Evolutionary conservation across 2,797 vertebrate genomes (phyloP).

Genomic region (Pseudotriccus pelzelni): DNA sequence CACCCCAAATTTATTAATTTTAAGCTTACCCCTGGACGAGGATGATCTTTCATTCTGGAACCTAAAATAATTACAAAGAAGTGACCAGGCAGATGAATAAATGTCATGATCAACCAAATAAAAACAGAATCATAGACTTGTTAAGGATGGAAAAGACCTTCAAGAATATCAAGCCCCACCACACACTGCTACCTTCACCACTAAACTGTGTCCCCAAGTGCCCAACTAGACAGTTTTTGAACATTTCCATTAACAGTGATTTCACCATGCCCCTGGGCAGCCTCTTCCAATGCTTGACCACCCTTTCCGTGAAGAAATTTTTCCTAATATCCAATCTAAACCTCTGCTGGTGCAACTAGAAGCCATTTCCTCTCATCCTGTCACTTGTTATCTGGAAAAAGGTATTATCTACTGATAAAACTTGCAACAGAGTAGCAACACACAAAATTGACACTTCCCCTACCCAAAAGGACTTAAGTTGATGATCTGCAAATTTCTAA

Average conservation of each 20-base stretch:
- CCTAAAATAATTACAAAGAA: slow-evolving; percentile 62
- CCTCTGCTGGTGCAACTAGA: background rate
- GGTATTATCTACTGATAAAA: background rate
- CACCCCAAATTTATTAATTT: slow-evolving; percentile 72
- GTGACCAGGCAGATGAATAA: background rate
- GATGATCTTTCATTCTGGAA: slow-evolving; percentile 76
- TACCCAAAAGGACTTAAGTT: background rate
- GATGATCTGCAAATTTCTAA: background rate
- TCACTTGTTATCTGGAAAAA: background rate
- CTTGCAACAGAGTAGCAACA: background rate
- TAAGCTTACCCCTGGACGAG: slow-evolving; percentile 81
- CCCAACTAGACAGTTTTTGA: background rate
- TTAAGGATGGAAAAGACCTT: background rate
- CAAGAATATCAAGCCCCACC: background rate
- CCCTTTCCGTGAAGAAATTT: background rate
- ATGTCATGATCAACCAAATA: background rate
- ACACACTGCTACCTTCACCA: background rate
- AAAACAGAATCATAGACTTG: background rate
- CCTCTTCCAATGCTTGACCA: background rate
- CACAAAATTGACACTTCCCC: background rate
- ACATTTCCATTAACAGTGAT: background rate
- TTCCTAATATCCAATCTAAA: background rate
- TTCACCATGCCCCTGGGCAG: background rate
- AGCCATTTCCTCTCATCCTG: background rate
- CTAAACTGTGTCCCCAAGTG: background rate